Evolutionary conservation across 1,140 invertebrate genomes (phyloP).

Genomic region (Euura saliciscinereae): DNA sequence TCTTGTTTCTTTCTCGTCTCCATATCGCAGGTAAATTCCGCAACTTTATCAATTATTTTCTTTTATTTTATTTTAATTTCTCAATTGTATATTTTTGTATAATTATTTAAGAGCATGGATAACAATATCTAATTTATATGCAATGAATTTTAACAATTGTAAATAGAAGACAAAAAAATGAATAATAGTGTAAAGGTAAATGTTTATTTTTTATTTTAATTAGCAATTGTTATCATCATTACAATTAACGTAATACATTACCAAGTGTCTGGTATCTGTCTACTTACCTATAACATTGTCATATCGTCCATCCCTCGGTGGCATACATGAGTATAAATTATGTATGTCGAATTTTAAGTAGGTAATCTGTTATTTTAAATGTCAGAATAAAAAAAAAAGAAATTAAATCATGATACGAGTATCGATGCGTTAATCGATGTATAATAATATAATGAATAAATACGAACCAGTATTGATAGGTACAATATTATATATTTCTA

Average conservation of each 20-base stretch:
- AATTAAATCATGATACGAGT: slow-evolving; percentile 14
- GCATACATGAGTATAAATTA: slow-evolving; percentile 5
- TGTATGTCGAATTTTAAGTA: not conserved
- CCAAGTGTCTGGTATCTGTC: too few species aligned
- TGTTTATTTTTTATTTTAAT: too few species aligned
- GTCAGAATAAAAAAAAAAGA: not conserved
- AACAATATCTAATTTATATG: slow-evolving; percentile 24
- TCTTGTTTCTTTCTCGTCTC: not conserved
- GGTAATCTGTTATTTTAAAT: too few species aligned
- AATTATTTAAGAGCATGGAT: slow-evolving; percentile 25
- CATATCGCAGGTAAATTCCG: not conserved
- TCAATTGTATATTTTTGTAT: slow-evolving; percentile 39
- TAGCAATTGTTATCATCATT: too few species aligned
- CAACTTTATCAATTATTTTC: not conserved
- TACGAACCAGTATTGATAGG: slow-evolving; percentile 8
- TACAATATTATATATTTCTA: not conserved
- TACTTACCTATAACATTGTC: slow-evolving; percentile 20
- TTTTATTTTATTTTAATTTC: slow-evolving; percentile 8
- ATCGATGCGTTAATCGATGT: too few species aligned
- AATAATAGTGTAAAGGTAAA: not conserved
- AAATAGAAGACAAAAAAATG: not conserved
- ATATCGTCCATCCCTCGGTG: slow-evolving; percentile 18
- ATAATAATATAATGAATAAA: slow-evolving; percentile 15
- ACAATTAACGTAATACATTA: too few species aligned
- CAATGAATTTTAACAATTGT: slow-evolving; percentile 18